Evolutionary conservation across 2,888 invertebrate species (phyloP).

Genomic region (Ariolimax columbianus): DNA sequence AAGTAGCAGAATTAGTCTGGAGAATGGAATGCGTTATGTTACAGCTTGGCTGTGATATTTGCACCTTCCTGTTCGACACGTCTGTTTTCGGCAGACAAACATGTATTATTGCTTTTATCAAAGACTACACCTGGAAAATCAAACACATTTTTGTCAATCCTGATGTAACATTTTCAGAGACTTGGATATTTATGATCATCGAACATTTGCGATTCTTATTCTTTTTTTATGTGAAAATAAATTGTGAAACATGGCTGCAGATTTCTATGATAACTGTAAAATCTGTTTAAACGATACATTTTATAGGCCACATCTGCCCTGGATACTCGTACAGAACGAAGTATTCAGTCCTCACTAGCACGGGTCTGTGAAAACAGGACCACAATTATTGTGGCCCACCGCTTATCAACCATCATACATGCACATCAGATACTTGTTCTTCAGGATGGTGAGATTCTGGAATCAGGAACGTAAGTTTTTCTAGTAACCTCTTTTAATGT

Average conservation of each 20-base stretch:
- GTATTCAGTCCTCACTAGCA: conserved; percentile 89
- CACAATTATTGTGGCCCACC: conserved; percentile 95
- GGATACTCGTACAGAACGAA: conserved; percentile 95
- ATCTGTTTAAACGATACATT: neutral
- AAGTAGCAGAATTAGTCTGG: no score
- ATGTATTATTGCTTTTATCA: no score
- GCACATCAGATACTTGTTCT: conserved; percentile 96
- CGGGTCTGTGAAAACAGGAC: conserved; percentile 91
- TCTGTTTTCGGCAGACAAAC: no score
- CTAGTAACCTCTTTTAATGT: no score
- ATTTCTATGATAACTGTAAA: neutral
- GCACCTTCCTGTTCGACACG: no score
- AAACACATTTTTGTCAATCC: no score
- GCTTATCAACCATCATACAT: conserved; percentile 93
- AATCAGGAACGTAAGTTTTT: conserved; percentile 91
- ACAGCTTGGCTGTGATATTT: no score
- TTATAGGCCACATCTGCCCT: conserved; percentile 86
- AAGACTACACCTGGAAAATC: no score
- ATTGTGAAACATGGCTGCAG: neutral
- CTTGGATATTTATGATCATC: no score
- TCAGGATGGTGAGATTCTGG: conserved; percentile 92
- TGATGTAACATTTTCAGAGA: no score
- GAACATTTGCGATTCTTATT: no score
- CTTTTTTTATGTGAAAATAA: neutral
- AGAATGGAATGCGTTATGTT: no score